A percentile compares a stretch with the other conserved stretches of the same genome.
Conservation (phyloP, 1,140 invertebrate genomes). For the Akabosia matsudoensis region DNA sequence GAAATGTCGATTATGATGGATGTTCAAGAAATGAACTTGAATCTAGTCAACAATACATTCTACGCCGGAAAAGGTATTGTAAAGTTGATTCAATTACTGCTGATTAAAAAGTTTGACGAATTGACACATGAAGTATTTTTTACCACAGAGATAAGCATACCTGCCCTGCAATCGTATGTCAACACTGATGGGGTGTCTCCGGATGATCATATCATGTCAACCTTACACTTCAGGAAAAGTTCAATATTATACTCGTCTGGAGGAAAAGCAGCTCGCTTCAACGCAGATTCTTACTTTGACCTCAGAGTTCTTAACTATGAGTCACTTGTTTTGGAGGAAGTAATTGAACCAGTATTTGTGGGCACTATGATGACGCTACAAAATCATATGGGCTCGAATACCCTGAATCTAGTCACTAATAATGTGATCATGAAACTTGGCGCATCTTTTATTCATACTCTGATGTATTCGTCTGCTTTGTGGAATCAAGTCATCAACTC, state of each 20-base stretch:
- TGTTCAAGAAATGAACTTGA: background rate
- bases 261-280: background rate
- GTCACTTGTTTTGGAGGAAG: background rate
- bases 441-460: conserved; percentile 23
- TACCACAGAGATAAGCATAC: background rate
- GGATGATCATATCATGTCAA: background rate
- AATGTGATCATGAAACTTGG: conserved; percentile 27
- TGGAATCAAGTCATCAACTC: conserved; percentile 40
- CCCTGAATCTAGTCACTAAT: conserved; percentile 24
- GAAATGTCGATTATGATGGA: no score
- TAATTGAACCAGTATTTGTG: background rate
- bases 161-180: background rate
- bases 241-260: background rate
- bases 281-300: background rate
- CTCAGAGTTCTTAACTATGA: background rate
- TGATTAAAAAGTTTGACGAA: background rate
- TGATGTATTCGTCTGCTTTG: conserved; percentile 21
- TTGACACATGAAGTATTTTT: background rate
- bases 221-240: background rate
- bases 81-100: background rate
- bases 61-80: background rate
- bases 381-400: background rate
- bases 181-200: background rate
- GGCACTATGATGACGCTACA: background rate
- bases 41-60: conserved; percentile 1